phyloP scores from a whole-genome alignment of 1,140 invertebrate genomes.

The Drosophila sechellia region DNA sequence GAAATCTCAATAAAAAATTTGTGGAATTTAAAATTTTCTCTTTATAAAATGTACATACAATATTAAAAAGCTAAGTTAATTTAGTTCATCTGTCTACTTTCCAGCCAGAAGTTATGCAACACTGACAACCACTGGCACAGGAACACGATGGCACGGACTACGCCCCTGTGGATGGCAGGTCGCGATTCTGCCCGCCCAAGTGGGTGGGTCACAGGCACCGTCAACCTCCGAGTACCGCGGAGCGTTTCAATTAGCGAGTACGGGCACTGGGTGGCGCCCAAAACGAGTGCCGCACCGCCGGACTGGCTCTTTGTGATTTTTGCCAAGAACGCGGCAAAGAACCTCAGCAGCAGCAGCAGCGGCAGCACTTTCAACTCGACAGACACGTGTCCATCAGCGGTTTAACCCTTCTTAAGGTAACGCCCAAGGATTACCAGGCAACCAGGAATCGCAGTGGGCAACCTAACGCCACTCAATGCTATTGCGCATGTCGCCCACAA shows the following conservation, averaged over 20 bases:
- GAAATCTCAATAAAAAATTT: too few relatives aligned
- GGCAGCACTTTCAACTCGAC: constrained; percentile 62
- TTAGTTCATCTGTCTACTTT: background rate
- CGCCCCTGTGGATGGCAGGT: constrained; percentile 61
- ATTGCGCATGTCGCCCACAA: constrained; percentile 65
- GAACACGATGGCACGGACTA: constrained; percentile 10
- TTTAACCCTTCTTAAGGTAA: constrained; percentile 85
- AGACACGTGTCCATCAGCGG: constrained; percentile 84
- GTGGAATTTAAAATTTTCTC: too few relatives aligned
- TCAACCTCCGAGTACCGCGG: constrained; percentile 28
- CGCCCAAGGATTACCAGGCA: constrained; percentile 83
- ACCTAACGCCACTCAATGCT: background rate
- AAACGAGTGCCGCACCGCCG: constrained; percentile 36
- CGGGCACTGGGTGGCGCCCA: constrained; percentile 67
- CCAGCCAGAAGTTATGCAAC: background rate
- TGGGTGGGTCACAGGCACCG: constrained; percentile 49
- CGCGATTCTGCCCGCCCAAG: constrained; percentile 47
- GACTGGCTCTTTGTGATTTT: constrained; percentile 74
- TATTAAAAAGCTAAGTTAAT: background rate
- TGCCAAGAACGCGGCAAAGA: constrained; percentile 61
- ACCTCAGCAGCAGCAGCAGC: constrained; percentile 57
- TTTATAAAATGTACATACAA: too few relatives aligned
- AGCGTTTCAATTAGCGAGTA: constrained; percentile 54
- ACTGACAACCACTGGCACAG: constrained; percentile 2
- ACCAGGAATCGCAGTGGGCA: constrained; percentile 33